Conservation (phyloP, 2,113 vertebrate species). For the Tragelaphus scriptus region DNA sequence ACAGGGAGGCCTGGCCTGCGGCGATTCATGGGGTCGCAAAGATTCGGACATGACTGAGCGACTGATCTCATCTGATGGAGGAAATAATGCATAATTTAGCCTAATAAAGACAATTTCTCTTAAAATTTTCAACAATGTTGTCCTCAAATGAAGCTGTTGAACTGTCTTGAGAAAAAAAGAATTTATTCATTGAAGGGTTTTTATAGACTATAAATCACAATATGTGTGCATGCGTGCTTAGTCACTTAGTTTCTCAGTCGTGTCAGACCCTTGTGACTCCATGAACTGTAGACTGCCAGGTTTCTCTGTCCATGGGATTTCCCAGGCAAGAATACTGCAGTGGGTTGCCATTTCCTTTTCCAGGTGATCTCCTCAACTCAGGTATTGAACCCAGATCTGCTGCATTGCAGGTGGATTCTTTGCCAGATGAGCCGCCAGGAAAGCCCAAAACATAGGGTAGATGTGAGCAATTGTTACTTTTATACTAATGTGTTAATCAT, state of each 20-base stretch:
- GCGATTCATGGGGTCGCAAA: too few relatives aligned
- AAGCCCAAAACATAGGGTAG: not conserved
- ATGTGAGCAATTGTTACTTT: not conserved
- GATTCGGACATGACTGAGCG: too few relatives aligned
- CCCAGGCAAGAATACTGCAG: not conserved
- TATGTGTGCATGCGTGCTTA: not conserved
- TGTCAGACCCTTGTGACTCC: not conserved
- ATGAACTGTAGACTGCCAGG: not conserved
- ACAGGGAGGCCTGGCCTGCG: too few relatives aligned
- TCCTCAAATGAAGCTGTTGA: not conserved
- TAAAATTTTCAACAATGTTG: not conserved
- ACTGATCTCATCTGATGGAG: not conserved
- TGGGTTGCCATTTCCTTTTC: not conserved
- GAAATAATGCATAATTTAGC: not conserved
- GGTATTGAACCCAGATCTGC: not conserved
- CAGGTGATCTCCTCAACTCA: not conserved
- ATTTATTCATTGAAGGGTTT: not conserved
- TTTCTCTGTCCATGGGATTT: not conserved
- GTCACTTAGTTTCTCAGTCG: not conserved
- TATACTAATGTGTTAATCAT: not conserved
- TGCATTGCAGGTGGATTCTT: not conserved
- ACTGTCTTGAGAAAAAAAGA: not conserved
- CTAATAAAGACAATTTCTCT: not conserved
- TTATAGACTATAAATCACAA: constrained; percentile 19
- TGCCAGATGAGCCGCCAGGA: not conserved